Conservation (phyloP, 2,797 vertebrate species). For the Alfaro cultratus region DNA sequence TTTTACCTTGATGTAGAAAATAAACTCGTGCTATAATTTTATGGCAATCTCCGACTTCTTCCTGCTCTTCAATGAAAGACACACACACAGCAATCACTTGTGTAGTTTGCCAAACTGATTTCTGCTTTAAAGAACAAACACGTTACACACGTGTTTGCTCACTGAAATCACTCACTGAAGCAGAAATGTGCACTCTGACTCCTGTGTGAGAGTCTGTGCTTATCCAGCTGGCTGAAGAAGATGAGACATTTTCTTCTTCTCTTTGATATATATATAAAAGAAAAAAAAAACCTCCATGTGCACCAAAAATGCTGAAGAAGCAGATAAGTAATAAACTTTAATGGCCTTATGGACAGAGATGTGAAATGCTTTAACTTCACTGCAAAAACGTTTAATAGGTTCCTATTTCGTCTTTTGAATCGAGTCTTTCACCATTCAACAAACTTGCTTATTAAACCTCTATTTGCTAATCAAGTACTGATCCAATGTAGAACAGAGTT, state of each 20-base stretch:
- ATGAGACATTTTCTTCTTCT: constrained; percentile 22
- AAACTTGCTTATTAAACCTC: background rate
- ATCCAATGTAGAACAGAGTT: background rate
- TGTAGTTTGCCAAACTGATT: constrained; percentile 38
- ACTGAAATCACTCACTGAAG: constrained; percentile 62
- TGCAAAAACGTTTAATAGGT: background rate
- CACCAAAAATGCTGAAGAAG: constrained; percentile 31
- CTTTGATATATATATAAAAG: constrained; percentile 7
- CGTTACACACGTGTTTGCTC: constrained; percentile 62
- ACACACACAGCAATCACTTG: constrained; percentile 6
- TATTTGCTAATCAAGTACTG: constrained; percentile 1
- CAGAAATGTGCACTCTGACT: constrained; percentile 47
- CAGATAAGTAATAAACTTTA: constrained; percentile 37
- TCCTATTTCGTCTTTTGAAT: constrained; percentile 6
- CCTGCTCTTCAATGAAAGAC: constrained; percentile 17
- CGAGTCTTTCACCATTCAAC: background rate
- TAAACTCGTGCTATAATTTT: constrained; percentile 5
- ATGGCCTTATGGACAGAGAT: constrained; percentile 7
- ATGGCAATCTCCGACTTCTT: constrained; percentile 14
- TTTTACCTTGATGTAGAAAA: constrained; percentile 35
- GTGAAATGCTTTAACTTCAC: constrained; percentile 39
- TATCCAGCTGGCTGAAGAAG: constrained; percentile 52
- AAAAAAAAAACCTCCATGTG: constrained; percentile 4
- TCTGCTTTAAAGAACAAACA: constrained; percentile 73
- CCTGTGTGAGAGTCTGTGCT: background rate